phyloP scores from a whole-genome alignment of 2,888 invertebrate species.

The Zele albiditarsus region DNA sequence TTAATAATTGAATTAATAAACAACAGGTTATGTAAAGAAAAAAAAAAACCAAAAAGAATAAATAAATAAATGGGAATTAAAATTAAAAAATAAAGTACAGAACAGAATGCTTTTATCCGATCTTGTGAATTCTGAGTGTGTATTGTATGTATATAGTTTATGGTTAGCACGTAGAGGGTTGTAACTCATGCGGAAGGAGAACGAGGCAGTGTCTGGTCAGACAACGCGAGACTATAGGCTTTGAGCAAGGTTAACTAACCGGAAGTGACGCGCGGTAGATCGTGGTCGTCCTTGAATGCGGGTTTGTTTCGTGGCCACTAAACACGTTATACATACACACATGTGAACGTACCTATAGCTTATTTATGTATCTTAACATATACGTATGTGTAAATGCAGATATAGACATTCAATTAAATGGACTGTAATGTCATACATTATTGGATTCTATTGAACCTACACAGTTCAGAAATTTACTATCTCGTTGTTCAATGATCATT shows the following conservation, averaged over 20 bases:
- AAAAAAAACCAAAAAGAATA: no score
- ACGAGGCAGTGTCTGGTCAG: slow-evolving; percentile 25
- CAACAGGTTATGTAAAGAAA: no score
- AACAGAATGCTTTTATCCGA: neutral
- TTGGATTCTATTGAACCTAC: no score
- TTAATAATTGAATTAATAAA: no score
- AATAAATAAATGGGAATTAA: no score
- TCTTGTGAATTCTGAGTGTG: slow-evolving; percentile 9
- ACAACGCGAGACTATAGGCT: slow-evolving; percentile 47
- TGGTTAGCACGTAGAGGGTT: slow-evolving; percentile 37
- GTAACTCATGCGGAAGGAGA: slow-evolving; percentile 38
- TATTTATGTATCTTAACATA: neutral
- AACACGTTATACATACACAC: slow-evolving; percentile 47
- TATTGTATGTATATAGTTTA: neutral
- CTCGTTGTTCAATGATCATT: no score
- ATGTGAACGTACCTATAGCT: slow-evolving; percentile 30
- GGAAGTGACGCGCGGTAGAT: slow-evolving; percentile 62
- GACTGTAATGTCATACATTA: no score
- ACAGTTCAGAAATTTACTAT: no score
- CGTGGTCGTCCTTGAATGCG: slow-evolving; percentile 58
- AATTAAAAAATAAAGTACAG: no score
- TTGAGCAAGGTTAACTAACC: slow-evolving; percentile 66
- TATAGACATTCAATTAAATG: slow-evolving; percentile 34
- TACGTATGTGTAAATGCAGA: slow-evolving; percentile 29
- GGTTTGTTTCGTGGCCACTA: slow-evolving; percentile 54